Evolutionary conservation across 2,797 vertebrate species (phyloP), one percentile per base, ranked within the genome.

Genomic region (Onychomys arenicola): DNA sequence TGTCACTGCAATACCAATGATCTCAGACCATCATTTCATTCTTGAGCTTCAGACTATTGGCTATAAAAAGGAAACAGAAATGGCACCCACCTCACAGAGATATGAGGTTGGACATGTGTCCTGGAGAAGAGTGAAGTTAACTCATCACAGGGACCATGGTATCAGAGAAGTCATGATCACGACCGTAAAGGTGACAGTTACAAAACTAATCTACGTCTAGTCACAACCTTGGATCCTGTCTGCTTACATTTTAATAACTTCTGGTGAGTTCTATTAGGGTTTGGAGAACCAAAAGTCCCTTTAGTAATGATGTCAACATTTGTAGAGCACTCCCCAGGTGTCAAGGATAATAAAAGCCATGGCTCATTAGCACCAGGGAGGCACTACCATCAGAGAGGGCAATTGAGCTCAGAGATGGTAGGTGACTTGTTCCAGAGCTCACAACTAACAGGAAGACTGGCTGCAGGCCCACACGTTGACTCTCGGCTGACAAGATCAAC

Each of bases 401-500:
- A 75, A 83, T 55, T 76, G 82, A 80, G 1, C 59, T 29, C 25
- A 81, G 46, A 67, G 55, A 59, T 8, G 73, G 61, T n/a, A 88
- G 95, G 19, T 57, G 11, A 32, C 63, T 95, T 82, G 46, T 91
- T 32, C 4, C 55, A 55, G 43, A 82, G 76, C 52, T 32, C 65
- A 63, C 2, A 63, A 65, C 76, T 65, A 90, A 73, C 52, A 52
- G 37, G 61, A 75, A 27, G 27, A 32, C 43, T 86, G 55, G 76
- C 82, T 82, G 57, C 34, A 52, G 65, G 89, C 65, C 75, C 63
- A 73, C n/a, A n/a, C 4, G 13, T 10, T 29, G 78, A 91, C n/a
- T 71, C 92, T 69, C 73, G 37, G 71, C 21, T 75, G 83, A 87
- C 78, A 92, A 94, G 86, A 73, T 37, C 88, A 93, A 90, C 34